Base-by-base conservation (phyloP, 2,113 vertebrate species). In the Mastomys natalensis region DNA sequence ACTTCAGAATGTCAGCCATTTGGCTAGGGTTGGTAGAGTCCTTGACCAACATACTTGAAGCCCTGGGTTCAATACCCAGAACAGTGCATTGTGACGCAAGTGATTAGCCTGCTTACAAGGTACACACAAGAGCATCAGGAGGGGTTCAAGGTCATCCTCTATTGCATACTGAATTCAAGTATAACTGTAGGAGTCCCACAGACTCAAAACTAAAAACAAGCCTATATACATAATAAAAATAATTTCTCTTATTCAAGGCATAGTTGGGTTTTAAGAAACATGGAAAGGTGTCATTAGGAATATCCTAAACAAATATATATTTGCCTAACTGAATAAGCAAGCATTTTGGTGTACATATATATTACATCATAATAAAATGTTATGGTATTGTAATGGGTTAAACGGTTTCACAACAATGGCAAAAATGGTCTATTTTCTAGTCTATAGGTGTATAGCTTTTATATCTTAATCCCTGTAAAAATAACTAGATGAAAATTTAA, bases 401-500 rank as follows among this genome's bases (percentile, higher is more conserved):
- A 91, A 84, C 80, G 2, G 77, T 43, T 51, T 89, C 6, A 31
- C n/a, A 72, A 74, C 68, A 62, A 87, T 74, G 29, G 31, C 1
- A 55, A 68, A 22, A 74, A 45, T 48, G 16, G 21, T 48, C 0
- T 86, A 10, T 86, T 86, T 66, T 86, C 9, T 48, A 86, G 58
- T 64, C 19, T 10, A 64, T 3, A 86, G 40, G 9, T 1, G 2
- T 45, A 45, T 45, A 34, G 16, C 58, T 37, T 87, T 1, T 8
- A 90, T 34, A 93, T 21, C 78, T 94, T 78, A 96, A 77, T 93
- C 34, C 74, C 60, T 58, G 8, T 82, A 43, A 85, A 80, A 68
- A 21, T 64, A 26, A 90, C 22, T 6, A 24, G 84, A 74, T 45
- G 43, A 85, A 92, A 64, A 6, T 88, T 95, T 66, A 31, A 86